Conservation (phyloP, 1,140 invertebrate species). For the Teleogryllus occipitalis region DNA sequence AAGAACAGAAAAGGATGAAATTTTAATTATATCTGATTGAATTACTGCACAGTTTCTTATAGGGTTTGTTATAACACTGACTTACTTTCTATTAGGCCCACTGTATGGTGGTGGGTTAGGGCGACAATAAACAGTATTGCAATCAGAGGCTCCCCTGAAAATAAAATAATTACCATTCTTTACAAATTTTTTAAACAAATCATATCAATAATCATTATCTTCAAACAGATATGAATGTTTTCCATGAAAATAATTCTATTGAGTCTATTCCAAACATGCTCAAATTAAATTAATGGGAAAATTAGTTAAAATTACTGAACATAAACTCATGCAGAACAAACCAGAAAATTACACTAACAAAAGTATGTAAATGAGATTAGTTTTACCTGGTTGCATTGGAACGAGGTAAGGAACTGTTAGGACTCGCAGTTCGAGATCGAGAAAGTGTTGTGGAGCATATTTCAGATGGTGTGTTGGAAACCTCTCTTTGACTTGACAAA, state of each 20-base stretch:
- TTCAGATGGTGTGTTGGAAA: conserved; percentile 12
- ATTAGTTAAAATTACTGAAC: not conserved
- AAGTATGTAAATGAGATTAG: not conserved
- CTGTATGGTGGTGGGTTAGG: conserved; percentile 18
- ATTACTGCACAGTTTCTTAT: not conserved
- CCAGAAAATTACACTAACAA: not conserved
- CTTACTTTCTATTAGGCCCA: conserved; percentile 15
- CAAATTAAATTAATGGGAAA: not conserved
- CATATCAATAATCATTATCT: not conserved
- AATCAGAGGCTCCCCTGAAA: conserved; percentile 14
- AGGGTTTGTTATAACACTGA: not conserved
- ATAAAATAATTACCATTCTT: not conserved
- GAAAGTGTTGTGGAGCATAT: conserved; percentile 21
- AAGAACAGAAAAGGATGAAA: not conserved
- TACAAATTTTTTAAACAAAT: not conserved
- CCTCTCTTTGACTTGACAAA: conserved; percentile 26
- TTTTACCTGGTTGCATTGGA: conserved; percentile 25
- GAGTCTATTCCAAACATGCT: not conserved
- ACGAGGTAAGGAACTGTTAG: conserved; percentile 25
- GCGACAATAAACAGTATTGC: conserved; percentile 13
- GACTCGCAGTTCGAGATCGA: conserved; percentile 26
- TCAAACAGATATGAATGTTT: conserved; percentile 1
- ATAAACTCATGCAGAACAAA: too few relatives aligned
- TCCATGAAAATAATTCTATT: not conserved
- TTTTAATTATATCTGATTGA: not conserved